Evolutionary conservation across 2,113 vertebrate genomes (phyloP).

Genomic region (Syrmaticus mikado): DNA sequence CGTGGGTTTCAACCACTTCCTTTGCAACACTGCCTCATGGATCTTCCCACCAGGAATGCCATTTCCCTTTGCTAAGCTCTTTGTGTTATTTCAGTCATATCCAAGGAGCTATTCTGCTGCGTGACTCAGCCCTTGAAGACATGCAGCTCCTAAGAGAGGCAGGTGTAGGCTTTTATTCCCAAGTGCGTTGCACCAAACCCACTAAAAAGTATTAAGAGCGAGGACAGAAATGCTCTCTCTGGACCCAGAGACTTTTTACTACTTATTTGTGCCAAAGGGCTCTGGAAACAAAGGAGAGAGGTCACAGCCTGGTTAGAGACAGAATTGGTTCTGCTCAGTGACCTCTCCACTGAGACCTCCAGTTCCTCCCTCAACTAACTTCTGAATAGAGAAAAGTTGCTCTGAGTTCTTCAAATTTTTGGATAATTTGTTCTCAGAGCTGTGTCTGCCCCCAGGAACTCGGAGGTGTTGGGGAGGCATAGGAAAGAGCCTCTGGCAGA

Average conservation of each 20-base stretch:
- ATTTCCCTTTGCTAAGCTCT: constrained; percentile 34
- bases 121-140: constrained; percentile 13
- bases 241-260: background rate
- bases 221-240: background rate
- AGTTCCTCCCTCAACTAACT: background rate
- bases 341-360: background rate
- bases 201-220: constrained; percentile 1
- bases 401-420: background rate
- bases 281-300: constrained; percentile 3
- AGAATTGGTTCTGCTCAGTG: background rate
- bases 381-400: background rate
- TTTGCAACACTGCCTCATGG: background rate
- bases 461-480: background rate
- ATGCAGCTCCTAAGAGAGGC: background rate
- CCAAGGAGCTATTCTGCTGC: background rate
- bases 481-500: background rate
- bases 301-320: background rate
- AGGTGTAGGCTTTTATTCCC: constrained; percentile 19
- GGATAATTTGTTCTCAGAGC: background rate
- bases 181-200: background rate
- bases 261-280: background rate
- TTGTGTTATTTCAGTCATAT: constrained; percentile 8
- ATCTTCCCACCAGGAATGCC: background rate
- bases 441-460: background rate
- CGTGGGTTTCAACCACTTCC: constrained; percentile 55